Base-by-base conservation (phyloP, 2,113 vertebrate species). In the Raja brachyura region DNA sequence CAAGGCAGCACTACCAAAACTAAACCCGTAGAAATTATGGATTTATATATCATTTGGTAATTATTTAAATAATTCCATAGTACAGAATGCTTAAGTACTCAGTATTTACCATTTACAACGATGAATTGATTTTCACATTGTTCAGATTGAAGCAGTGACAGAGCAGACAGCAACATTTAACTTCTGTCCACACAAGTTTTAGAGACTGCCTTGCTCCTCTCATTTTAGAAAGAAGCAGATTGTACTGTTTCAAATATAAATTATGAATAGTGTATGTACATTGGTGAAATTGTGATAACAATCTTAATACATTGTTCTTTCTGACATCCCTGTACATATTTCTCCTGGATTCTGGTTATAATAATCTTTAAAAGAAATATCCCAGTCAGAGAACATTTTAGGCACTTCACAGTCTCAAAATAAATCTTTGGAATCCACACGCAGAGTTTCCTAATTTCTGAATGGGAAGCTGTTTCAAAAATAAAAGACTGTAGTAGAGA, bases 391-490 rank as follows among this genome's bases (percentile, higher is more conserved):
- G 14, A 63, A 73, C 95, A 95, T 95, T 94, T 94, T 93, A 95
- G 96, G 96, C 96, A 95, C 95, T 95, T 95, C 93, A 93, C 93
- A 94, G 94, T 88, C 83, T 78, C 77, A 92, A 70, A 92, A 92
- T 33, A 39, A 48, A 92, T 73, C 68, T 88, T 73, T 73, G 90
- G 90, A 92, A 92, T 74, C 66, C 33, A 73, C 33, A 48, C 25
- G 28, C 10, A 68, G 90, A 73, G 22, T 74, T 68, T 33, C 66
- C 68, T 48, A 92, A 92, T 74, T 92, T 92, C 90, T 48, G 90
- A 10, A 73, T 92, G 73, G 22, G 20, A 48, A 39, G 90, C 88
- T 48, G 39, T 88, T 3, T 63, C 13, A 63, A n/a, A 88, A 74
- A 54, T 25, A 25, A 70, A 73, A 74, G 28, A 66, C 14, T 28